Conservation (phyloP, 1,140 invertebrate genomes). For the Agrilus planipennis region DNA sequence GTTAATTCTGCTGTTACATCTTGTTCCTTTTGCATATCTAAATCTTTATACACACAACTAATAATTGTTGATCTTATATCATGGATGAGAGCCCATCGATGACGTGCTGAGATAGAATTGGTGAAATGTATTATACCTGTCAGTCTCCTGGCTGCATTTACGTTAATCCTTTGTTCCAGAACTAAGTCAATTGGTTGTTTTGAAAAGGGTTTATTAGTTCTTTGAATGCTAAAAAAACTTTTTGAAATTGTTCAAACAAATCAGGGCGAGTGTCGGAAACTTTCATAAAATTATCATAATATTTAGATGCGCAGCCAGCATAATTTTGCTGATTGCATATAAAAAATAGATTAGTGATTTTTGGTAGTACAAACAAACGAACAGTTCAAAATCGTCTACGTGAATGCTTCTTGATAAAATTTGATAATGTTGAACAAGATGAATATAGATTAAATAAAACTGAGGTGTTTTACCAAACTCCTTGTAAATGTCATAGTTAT, state of each 20-base stretch:
- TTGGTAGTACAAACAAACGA: conserved; percentile 5
- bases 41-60: conserved; percentile 14
- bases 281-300: conserved; percentile 17
- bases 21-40: conserved; percentile 15
- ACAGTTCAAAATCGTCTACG: background rate
- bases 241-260: conserved; percentile 12
- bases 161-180: conserved; percentile 22
- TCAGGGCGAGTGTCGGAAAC: conserved; percentile 14
- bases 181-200: conserved; percentile 17
- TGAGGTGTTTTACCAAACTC: conserved; percentile 13
- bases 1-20: conserved; percentile 18
- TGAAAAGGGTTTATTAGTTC: conserved; percentile 17
- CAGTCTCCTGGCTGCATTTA: conserved; percentile 14
- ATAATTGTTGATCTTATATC: conserved; percentile 19
- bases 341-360: conserved; percentile 3
- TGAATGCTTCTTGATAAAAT: background rate
- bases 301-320: conserved; percentile 19
- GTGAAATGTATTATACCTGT: conserved; percentile 18
- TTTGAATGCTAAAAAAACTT: conserved; percentile 14
- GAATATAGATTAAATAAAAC: background rate
- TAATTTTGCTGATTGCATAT: conserved; percentile 28
- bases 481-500: conserved; percentile 9
- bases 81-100: conserved; percentile 20
- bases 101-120: conserved; percentile 20
- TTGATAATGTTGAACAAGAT: conserved; percentile 2